A percentile compares a stretch with the other conserved stretches of the same genome.
These are phyloP conservation scores for Portunus trituberculatus DNA, from an alignment of 1,140 invertebrate species.

Conservation along the genomic window DNA sequence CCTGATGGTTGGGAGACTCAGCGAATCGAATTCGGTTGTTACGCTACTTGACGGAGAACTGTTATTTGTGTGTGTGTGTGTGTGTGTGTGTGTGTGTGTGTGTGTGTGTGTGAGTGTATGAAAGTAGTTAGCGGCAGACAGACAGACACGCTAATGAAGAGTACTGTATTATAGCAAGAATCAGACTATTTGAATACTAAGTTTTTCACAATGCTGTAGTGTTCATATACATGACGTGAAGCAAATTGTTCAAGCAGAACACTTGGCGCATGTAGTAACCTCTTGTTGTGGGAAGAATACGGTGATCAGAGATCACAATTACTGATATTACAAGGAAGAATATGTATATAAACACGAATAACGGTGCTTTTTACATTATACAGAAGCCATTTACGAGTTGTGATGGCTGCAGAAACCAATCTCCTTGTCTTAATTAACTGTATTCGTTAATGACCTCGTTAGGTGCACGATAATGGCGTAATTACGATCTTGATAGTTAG, in stretches of 20 bases:
- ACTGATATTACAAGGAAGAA: not conserved
- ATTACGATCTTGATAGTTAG: slow-evolving; percentile 23
- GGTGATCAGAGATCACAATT: not conserved
- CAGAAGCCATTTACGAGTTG: not conserved
- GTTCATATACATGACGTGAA: no score
- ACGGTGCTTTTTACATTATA: not conserved
- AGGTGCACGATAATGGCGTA: slow-evolving; percentile 18
- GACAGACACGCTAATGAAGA: not conserved
- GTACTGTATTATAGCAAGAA: not conserved
- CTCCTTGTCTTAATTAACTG: slow-evolving; percentile 22
- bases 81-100: not conserved
- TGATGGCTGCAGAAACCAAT: slow-evolving; percentile 8
- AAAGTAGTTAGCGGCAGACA: not conserved
- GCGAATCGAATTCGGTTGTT: not conserved
- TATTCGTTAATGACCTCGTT: slow-evolving; percentile 22
- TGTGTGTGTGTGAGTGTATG: not conserved
- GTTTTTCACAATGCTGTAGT: no score
- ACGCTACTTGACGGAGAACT: not conserved
- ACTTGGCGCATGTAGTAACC: no score
- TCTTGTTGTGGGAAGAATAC: not conserved
- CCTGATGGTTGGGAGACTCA: not conserved
- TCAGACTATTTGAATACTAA: not conserved
- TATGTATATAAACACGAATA: slow-evolving; percentile 2
- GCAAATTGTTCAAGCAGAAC: no score
- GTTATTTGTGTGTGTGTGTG: not conserved